Evolutionary conservation across 2,888 invertebrate genomes (phyloP).

Genomic region (Tachystola acroxantha): DNA sequence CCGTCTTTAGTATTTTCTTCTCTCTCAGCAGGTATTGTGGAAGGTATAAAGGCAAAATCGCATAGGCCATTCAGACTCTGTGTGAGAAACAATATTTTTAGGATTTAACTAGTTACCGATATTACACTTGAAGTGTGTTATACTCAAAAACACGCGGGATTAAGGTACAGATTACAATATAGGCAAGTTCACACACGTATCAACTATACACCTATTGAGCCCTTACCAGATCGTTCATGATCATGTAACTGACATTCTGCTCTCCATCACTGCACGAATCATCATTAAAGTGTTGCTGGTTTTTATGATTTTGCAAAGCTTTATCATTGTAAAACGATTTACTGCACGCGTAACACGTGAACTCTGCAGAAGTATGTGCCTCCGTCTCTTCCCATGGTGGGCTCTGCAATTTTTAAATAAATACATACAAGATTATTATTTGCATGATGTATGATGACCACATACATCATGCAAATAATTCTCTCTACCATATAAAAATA

Average conservation of each 20-base stretch:
- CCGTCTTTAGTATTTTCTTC: constrained; percentile 33
- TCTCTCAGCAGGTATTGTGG: constrained; percentile 22
- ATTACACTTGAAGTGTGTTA: no score
- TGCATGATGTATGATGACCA: no score
- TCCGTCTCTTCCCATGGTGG: constrained; percentile 31
- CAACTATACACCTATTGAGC: no score
- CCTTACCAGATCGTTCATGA: constrained; percentile 2
- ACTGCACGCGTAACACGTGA: constrained; percentile 51
- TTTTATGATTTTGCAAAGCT: constrained; percentile 60
- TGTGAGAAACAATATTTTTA: not conserved
- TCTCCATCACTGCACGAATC: constrained; percentile 35
- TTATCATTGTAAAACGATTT: constrained; percentile 61
- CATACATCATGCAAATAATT: no score
- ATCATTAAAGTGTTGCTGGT: constrained; percentile 51
- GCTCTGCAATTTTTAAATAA: constrained; percentile 16
- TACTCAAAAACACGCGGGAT: no score
- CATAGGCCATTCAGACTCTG: constrained; percentile 42
- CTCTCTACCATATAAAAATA: no score
- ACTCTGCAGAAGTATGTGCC: constrained; percentile 23
- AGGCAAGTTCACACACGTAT: no score
- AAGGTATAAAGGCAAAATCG: constrained; percentile 53
- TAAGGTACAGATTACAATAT: no score
- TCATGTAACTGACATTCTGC: constrained; percentile 8
- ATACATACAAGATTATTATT: no score
- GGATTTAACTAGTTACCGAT: no score